Evolutionary conservation across 2,888 invertebrate species (phyloP), one percentile per base, ranked within the genome.

Genomic region (Trichogramma dendrolimi): DNA sequence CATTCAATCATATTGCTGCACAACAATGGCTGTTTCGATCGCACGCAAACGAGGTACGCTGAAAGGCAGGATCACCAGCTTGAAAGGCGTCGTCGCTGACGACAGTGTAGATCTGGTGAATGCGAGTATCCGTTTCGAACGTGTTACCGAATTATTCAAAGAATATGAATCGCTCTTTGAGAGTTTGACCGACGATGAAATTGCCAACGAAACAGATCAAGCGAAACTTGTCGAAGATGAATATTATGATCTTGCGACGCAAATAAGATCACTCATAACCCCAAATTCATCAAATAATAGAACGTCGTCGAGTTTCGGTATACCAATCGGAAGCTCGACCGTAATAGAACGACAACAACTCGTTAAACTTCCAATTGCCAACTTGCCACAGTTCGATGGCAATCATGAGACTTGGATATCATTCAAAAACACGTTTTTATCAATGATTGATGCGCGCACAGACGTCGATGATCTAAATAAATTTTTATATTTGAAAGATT

Each of bases 381-480:
- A 38, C 2, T n/a, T 55, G 39, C 55, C 55, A 27, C 14, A 46
- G 42, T 48, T 48, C 14, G 39, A 57, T 14, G 57, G 57, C 8
- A 27, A 50, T 11, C n/a, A 42, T 14, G 7, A 42, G 4, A 42
- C 49, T n/a, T 66, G 66, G 67, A 43, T 65, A 1, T 47, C 62
- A 6, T 66, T 61, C 39, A 63, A 60, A 56, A 65, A 64, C 39
- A 55, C 59, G 0, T 67, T 66, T 51, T 14, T 46, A 11, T 11
- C 55, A 0, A 65, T 66, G 60, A 62, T 67, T 14, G 63, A 68
- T n/a, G 41, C 55, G 11, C 63, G 66, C 1, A 50, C 46, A 0
- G 65, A 65, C 49, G 56, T 68, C 3, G 58, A 58, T n/a, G 62
- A 66, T 6, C 51, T 64, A 10, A 56, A 53, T 7, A 68, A 66